Conservation (phyloP, 2,797 vertebrate species). For the Nannoperca obscura region DNA sequence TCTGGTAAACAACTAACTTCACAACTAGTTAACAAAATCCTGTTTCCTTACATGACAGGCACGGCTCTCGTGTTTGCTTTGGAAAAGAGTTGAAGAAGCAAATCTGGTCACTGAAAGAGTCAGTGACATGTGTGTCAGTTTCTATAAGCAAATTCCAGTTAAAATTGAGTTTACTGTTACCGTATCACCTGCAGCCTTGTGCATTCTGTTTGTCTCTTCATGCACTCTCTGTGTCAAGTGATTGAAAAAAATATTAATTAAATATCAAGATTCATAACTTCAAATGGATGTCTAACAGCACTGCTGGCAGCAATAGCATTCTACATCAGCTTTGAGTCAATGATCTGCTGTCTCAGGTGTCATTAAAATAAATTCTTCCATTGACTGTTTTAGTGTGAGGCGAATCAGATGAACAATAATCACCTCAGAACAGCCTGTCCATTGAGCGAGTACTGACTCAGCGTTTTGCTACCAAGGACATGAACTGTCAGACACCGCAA, state of each 20-base stretch:
- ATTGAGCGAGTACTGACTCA: constrained; percentile 23
- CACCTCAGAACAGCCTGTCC: constrained; percentile 15
- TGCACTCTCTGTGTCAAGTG: background rate
- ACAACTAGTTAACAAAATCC: constrained; percentile 58
- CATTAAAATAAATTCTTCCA: background rate
- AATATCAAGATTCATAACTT: constrained; percentile 31
- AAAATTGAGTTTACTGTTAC: background rate
- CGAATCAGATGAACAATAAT: constrained; percentile 43
- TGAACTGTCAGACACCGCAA: background rate
- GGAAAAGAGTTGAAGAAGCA: background rate
- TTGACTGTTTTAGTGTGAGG: constrained; percentile 20
- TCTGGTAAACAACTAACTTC: constrained; percentile 61
- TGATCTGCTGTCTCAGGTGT: constrained; percentile 40
- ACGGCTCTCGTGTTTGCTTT: constrained; percentile 32
- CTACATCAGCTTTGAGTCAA: background rate
- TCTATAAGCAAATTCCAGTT: background rate
- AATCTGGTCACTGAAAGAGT: constrained; percentile 14
- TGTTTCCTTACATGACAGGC: constrained; percentile 27
- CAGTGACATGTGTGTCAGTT: background rate
- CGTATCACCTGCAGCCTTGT: constrained; percentile 5
- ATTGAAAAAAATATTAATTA: constrained; percentile 20
- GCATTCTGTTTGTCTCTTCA: background rate
- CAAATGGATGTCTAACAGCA: constrained; percentile 13
- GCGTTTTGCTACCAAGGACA: background rate
- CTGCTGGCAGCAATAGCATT: constrained; percentile 26